Evolutionary conservation across 2,888 invertebrate genomes (phyloP).

Genomic region (Boloria euphrosyne): DNA sequence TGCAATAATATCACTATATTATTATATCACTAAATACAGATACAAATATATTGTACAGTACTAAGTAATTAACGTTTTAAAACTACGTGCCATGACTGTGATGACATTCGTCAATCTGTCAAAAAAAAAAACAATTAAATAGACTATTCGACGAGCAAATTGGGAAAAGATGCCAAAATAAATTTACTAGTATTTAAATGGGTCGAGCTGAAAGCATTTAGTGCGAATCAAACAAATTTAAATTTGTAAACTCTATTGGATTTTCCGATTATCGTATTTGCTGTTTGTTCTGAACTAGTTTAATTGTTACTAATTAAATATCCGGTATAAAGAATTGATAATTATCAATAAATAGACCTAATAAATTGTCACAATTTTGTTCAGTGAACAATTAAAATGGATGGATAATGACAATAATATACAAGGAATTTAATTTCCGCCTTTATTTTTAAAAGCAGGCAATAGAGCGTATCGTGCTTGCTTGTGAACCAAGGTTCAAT

Average conservation of each 20-base stretch:
- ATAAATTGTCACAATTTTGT: not conserved
- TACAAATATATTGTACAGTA: too few relatives aligned
- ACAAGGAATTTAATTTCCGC: too few relatives aligned
- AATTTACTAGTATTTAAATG: slow-evolving; percentile 5
- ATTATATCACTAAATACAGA: too few relatives aligned
- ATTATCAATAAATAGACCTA: not conserved
- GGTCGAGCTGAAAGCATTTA: slow-evolving; percentile 16
- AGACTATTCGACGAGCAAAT: not conserved
- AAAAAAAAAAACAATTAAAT: not conserved
- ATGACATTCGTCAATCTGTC: not conserved
- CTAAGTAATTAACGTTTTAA: too few relatives aligned
- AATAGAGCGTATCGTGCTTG: too few relatives aligned
- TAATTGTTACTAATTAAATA: slow-evolving; percentile 17
- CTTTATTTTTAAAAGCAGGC: too few relatives aligned
- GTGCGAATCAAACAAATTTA: slow-evolving; percentile 19
- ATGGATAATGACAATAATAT: too few relatives aligned
- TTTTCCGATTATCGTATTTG: slow-evolving; percentile 14
- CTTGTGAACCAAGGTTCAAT: too few relatives aligned
- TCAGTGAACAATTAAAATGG: too few relatives aligned
- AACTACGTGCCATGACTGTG: not conserved
- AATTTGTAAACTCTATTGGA: slow-evolving; percentile 13
- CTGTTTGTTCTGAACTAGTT: slow-evolving; percentile 15
- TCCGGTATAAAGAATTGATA: not conserved
- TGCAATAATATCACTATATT: too few relatives aligned
- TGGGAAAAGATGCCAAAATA: slow-evolving; percentile 2